Percentiles rank a stretch among this genome's conserved stretches.
Conservation (phyloP, 35 echinoderm and acorn worm species). For the Holothuria glaberrima region DNA sequence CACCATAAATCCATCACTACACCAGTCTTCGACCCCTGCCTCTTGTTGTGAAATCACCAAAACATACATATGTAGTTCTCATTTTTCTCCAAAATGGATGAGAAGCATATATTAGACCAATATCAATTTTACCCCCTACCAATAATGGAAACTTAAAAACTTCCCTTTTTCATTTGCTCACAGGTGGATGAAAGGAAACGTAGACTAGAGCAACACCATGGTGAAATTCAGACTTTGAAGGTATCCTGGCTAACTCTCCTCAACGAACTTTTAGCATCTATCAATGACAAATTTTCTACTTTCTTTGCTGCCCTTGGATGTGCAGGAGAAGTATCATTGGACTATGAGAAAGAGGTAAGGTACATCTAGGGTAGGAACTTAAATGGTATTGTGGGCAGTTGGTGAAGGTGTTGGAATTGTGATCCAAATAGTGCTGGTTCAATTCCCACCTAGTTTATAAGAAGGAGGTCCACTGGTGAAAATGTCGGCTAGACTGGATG, state of each 20-base stretch:
- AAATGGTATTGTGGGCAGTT: too few species aligned
- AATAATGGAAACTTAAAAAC: background rate
- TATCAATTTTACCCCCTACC: background rate
- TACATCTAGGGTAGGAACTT: background rate
- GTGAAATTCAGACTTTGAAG: constrained; percentile 61
- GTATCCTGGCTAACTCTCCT: constrained; percentile 62
- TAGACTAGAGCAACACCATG: constrained; percentile 32
- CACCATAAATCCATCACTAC: too few species aligned
- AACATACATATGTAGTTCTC: too few species aligned
- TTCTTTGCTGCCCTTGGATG: constrained; percentile 89
- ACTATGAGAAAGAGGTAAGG: constrained; percentile 82
- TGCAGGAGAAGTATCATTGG: constrained; percentile 88
- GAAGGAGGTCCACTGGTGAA: too few species aligned
- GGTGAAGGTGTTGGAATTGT: too few species aligned
- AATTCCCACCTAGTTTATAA: too few species aligned
- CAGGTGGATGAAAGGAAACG: constrained; percentile 56
- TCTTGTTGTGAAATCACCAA: too few species aligned
- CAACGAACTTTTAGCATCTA: constrained; percentile 43
- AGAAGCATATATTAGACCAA: background rate
- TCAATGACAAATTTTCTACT: constrained; percentile 74
- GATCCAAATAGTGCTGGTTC: too few species aligned
- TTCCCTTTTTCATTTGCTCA: background rate
- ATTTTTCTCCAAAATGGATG: too few species aligned
- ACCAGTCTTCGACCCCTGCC: too few species aligned
- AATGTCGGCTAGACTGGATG: too few species aligned